These are phyloP conservation scores for Trichogramma pretiosum DNA, from an alignment of 1,140 invertebrate species.

Conservation along the genomic window DNA sequence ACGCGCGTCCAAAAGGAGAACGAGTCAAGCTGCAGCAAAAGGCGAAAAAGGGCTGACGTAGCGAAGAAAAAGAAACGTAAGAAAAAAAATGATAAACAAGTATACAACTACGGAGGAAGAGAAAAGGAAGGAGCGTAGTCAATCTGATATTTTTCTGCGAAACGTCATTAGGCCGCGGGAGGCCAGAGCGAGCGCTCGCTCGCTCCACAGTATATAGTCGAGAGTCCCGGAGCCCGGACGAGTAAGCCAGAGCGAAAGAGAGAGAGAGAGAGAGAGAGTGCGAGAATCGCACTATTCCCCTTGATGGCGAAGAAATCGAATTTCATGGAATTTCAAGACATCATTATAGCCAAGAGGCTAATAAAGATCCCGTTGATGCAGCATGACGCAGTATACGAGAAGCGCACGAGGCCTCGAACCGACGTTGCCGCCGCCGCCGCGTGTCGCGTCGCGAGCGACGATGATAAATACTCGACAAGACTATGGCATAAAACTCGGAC, in stretches of 20 bases:
- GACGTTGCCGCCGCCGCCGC: too few relatives aligned
- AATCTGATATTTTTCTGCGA: conserved; percentile 20
- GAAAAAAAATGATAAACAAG: too few relatives aligned
- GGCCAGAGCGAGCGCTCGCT: neutral
- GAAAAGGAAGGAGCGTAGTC: neutral
- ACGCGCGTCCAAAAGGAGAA: too few relatives aligned
- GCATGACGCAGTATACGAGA: conserved; percentile 20
- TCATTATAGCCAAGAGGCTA: conserved; percentile 18
- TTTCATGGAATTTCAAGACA: conserved; percentile 21
- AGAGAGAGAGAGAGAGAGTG: neutral
- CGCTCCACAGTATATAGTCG: neutral
- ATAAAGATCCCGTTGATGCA: conserved; percentile 20
- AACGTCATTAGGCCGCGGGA: conserved; percentile 17
- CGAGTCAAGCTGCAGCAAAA: too few relatives aligned
- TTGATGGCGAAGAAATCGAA: conserved; percentile 21
- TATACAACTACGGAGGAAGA: neutral
- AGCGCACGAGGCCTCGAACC: too few relatives aligned
- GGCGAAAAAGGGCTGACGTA: too few relatives aligned
- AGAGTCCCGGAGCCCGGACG: neutral
- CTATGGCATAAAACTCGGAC: conserved; percentile 13
- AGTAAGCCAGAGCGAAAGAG: too few relatives aligned
- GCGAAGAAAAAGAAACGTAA: too few relatives aligned
- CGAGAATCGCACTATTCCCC: conserved; percentile 15
- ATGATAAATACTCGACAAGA: conserved; percentile 21
- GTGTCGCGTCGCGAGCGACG: neutral